A percentile compares a stretch with the other conserved stretches of the same genome.
Evolutionary conservation across 2,797 vertebrate genomes (phyloP).

Genomic region (Cirrhinus mrigala): DNA sequence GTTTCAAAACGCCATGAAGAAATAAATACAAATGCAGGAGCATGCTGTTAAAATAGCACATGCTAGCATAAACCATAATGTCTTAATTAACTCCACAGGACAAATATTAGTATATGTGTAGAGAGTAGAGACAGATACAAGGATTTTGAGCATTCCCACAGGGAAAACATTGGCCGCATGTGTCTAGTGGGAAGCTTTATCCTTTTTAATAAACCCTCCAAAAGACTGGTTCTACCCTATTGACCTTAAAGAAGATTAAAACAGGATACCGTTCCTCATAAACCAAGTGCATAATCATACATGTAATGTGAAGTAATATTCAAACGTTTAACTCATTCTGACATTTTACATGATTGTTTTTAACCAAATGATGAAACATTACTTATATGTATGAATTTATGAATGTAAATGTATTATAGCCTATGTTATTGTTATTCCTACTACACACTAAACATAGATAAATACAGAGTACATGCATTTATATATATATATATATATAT

Average conservation of each 20-base stretch:
- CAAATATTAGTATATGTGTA: not conserved
- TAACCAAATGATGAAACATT: not conserved
- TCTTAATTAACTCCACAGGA: not conserved
- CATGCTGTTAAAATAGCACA: not conserved
- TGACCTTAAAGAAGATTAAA: conserved; percentile 51
- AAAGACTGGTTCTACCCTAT: conserved; percentile 78
- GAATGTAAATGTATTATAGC: no score
- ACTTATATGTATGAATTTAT: no score
- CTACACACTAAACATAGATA: no score
- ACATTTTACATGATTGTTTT: not conserved
- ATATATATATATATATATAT: not conserved
- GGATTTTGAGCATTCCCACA: conserved; percentile 65
- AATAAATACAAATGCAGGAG: not conserved
- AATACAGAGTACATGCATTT: not conserved
- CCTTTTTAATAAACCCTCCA: conserved; percentile 80
- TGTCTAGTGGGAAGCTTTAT: conserved; percentile 75
- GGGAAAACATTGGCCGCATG: conserved; percentile 70
- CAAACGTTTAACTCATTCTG: not conserved
- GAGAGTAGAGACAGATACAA: conserved; percentile 10
- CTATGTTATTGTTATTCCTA: no score
- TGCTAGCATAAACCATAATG: not conserved
- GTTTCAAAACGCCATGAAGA: not conserved
- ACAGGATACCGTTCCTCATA: conserved; percentile 52
- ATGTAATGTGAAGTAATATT: not conserved
- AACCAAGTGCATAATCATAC: conserved; percentile 36